phyloP scores from a whole-genome alignment of 2,888 invertebrate genomes.

The Cryptus armator region DNA sequence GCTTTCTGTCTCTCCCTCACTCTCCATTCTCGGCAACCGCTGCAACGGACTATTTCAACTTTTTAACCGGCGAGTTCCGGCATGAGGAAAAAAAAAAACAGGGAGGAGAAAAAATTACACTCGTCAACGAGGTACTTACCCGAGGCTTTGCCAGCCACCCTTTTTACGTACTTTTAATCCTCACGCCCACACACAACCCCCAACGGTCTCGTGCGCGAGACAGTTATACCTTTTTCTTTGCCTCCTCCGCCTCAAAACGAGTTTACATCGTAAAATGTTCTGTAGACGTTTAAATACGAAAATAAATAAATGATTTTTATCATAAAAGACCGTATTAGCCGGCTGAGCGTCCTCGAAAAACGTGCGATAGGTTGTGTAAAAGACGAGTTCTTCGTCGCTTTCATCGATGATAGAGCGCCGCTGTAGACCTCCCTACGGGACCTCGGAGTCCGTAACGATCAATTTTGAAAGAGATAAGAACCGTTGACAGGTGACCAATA shows the following conservation, averaged over 20 bases:
- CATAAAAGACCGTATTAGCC: not conserved
- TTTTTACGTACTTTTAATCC: constrained; percentile 66
- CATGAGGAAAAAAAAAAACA: not conserved
- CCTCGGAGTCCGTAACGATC: constrained; percentile 17
- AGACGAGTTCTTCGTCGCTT: not conserved
- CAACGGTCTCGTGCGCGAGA: constrained; percentile 16
- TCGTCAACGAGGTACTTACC: constrained; percentile 70
- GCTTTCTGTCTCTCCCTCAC: constrained; percentile 37
- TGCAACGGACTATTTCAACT: constrained; percentile 67
- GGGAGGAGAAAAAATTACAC: constrained; percentile 70
- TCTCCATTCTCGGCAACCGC: constrained; percentile 43
- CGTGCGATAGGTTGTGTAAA: constrained; percentile 11
- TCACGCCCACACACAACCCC: constrained; percentile 49
- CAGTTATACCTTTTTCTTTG: constrained; percentile 44
- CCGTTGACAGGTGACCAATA: constrained; percentile 21
- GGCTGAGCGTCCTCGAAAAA: constrained; percentile 24
- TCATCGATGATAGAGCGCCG: constrained; percentile 8
- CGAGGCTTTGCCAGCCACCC: constrained; percentile 64
- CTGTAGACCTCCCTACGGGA: constrained; percentile 1
- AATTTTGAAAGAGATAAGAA: constrained; percentile 9
- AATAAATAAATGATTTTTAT: constrained; percentile 27
- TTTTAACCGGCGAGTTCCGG: constrained; percentile 66
- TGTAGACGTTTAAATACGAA: not conserved
- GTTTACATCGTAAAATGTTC: constrained; percentile 23
- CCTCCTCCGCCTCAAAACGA: not conserved